Conservation (phyloP, 2,888 invertebrate genomes). For the Ectemnius cavifrons region DNA sequence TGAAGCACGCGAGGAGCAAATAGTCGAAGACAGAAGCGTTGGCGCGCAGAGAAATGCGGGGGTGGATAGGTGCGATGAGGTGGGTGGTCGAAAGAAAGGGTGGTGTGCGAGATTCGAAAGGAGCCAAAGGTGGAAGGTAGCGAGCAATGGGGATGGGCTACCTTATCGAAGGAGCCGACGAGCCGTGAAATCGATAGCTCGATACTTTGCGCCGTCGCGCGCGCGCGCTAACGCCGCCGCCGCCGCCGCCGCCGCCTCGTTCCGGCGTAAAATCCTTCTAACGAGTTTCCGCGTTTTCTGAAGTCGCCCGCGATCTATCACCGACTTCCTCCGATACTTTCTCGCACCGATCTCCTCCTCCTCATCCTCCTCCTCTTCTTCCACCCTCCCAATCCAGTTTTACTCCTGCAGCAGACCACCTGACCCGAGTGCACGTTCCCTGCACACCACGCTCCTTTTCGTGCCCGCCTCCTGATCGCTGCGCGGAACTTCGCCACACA, state of each 20-base stretch:
- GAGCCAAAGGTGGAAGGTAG: conserved; percentile 39
- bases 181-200: conserved; percentile 65
- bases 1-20: conserved; percentile 53
- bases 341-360: conserved; percentile 25
- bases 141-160: conserved; percentile 38
- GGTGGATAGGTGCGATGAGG: neutral
- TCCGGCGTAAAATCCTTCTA: conserved; percentile 59
- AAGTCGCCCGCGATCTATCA: conserved; percentile 50
- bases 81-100: conserved; percentile 3
- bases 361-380: neutral
- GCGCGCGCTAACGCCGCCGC: too few species aligned
- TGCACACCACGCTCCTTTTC: neutral
- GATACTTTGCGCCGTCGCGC: conserved; percentile 65
- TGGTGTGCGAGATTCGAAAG: neutral
- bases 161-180: conserved; percentile 60
- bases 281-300: conserved; percentile 62
- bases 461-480: too few species aligned
- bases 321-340: conserved; percentile 42
- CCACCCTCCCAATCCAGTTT: conserved; percentile 9
- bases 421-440: neutral
- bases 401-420: conserved; percentile 6
- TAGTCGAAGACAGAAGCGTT: conserved; percentile 48
- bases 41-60: neutral
- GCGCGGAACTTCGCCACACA: neutral
- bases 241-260: conserved; percentile 55